Evolutionary conservation across 2,113 vertebrate species (phyloP).

Genomic region (Charina bottae): DNA sequence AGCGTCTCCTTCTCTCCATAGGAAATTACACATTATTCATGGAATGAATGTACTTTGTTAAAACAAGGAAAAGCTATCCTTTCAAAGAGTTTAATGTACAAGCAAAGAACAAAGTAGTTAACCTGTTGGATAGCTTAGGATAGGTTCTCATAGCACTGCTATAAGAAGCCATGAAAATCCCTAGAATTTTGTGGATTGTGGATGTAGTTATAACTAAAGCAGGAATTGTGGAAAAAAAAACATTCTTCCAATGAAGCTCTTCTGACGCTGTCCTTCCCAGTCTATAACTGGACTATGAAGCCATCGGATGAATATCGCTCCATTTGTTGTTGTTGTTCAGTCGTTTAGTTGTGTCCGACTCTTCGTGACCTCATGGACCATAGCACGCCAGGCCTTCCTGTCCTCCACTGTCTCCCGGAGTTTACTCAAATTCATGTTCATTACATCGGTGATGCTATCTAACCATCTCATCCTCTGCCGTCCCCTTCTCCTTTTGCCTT

Average conservation of each 20-base stretch:
- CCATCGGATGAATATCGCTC: not conserved
- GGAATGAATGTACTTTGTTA: not conserved
- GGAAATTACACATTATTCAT: constrained; percentile 4
- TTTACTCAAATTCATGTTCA: no score
- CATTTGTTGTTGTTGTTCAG: no score
- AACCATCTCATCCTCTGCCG: no score
- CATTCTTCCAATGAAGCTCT: not conserved
- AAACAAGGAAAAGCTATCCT: not conserved
- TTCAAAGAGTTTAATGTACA: not conserved
- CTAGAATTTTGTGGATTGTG: not conserved
- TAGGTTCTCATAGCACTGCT: not conserved
- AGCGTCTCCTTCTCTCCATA: not conserved
- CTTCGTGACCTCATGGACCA: no score
- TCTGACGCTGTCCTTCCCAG: not conserved
- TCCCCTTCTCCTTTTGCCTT: no score
- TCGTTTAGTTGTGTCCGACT: no score
- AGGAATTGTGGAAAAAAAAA: not conserved
- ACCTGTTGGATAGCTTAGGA: not conserved
- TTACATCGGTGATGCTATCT: no score
- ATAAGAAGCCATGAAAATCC: not conserved
- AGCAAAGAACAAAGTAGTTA: not conserved
- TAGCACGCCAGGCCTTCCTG: no score
- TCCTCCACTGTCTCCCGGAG: no score
- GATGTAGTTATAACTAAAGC: not conserved
- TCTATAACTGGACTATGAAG: not conserved